phyloP scores from a whole-genome alignment of 23 tunicate genomes.

The Halocynthia aurantium region DNA sequence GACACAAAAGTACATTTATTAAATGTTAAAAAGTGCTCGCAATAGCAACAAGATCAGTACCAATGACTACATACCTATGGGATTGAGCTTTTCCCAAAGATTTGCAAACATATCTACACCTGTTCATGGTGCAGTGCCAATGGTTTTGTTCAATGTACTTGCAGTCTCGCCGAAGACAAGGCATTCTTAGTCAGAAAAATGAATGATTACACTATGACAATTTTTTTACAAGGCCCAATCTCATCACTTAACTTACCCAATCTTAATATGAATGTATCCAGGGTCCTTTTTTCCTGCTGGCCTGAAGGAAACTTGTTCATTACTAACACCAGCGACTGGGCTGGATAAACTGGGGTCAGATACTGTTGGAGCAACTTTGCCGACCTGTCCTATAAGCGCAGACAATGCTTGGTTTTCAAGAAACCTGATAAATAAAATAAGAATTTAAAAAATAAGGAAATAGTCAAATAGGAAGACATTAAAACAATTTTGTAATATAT shows the following conservation, averaged over 20 bases:
- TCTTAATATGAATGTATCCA: slow-evolving; percentile 49
- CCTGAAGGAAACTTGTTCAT: no score
- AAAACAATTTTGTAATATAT: no score
- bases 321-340: no score
- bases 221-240: not conserved
- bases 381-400: no score
- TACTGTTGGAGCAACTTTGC: no score
- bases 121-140: slow-evolving; percentile 84
- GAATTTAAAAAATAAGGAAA: no score
- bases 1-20: not conserved
- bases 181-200: slow-evolving; percentile 22
- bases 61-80: slow-evolving; percentile 24
- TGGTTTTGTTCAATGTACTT: slow-evolving; percentile 69
- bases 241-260: slow-evolving; percentile 40
- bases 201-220: not conserved
- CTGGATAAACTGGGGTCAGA: no score
- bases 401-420: no score
- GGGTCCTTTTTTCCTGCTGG: slow-evolving; percentile 4
- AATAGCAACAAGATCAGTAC: not conserved
- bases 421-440: no score
- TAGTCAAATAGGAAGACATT: no score
- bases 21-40: not conserved
- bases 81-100: slow-evolving; percentile 80
- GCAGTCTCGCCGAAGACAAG: slow-evolving; percentile 57
- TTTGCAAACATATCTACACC: slow-evolving; percentile 84